Evolutionary conservation across 2,888 invertebrate genomes (phyloP).

Genomic region (Nomada ruficornis): DNA sequence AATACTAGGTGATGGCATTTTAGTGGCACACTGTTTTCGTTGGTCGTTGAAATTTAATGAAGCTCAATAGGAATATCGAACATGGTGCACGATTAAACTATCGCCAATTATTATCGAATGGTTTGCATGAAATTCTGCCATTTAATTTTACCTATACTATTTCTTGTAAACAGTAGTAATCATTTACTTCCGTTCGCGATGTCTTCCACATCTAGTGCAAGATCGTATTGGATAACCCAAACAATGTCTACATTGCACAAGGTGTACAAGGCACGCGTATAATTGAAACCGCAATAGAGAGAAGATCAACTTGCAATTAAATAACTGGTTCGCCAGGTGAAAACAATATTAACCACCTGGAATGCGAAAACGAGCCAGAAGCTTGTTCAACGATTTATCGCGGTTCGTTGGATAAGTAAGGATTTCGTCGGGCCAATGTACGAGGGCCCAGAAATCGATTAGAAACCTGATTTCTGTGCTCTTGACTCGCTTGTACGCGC

Average conservation of each 20-base stretch:
- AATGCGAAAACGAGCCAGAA: background rate
- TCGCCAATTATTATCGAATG: too few species aligned
- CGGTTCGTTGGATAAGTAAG: background rate
- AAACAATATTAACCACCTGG: slow-evolving; percentile 3
- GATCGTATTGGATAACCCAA: background rate
- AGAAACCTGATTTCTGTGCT: slow-evolving; percentile 41
- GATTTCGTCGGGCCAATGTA: slow-evolving; percentile 29
- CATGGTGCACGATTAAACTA: too few species aligned
- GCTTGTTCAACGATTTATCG: slow-evolving; percentile 10
- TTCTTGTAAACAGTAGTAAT: too few species aligned
- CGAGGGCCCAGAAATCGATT: slow-evolving; percentile 46
- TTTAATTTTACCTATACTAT: too few species aligned
- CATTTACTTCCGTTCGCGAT: too few species aligned
- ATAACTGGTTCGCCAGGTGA: background rate
- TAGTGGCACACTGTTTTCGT: background rate
- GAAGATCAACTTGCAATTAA: background rate
- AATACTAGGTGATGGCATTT: background rate
- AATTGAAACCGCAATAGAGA: slow-evolving; percentile 5
- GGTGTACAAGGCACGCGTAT: background rate
- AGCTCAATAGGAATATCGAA: too few species aligned
- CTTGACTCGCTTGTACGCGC: slow-evolving; percentile 1
- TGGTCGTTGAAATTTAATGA: background rate
- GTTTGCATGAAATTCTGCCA: too few species aligned
- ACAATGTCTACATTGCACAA: background rate
- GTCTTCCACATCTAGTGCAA: too few species aligned